Base-by-base conservation (phyloP, 2,797 vertebrate genomes). In the Cichlasoma orientale region DNA sequence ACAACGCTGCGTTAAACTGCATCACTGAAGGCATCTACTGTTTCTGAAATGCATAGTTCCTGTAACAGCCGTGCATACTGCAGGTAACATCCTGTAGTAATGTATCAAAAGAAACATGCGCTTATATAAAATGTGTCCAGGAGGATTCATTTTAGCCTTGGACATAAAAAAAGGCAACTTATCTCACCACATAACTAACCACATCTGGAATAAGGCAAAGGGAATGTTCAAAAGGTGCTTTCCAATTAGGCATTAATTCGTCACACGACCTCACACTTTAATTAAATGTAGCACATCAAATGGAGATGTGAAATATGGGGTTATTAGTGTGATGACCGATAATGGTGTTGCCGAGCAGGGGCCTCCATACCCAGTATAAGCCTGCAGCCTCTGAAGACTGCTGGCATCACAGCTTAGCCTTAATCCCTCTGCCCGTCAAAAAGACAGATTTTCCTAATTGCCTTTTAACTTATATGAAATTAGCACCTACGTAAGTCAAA, bases 251-350 rank as follows among this genome's bases (percentile, higher is more conserved):
- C 84, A 77, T 91, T 92, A 90, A 95, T 96, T 95, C 72, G 90
- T 95, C 93, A 95, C 90, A 91, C 93, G 87, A 92, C 89, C 86
- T 90, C 77, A 66, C 88, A 92, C 92, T 94, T 94, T 95, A 96
- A 96, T 96, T 95, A 96, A 95, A 95, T 92, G 91, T 87, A 93
- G 89, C 94, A 92, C 91, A 92, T 95, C 88, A 90, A 92, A 89
- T 91, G 89, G 89, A 90, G 92, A 94, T 92, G 91, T 93, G 90
- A 95, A 94, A 93, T 91, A 92, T 85, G 90, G 77, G 92, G 92
- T 94, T 94, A 95, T 95, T 95, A 95, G 89, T 73, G 82, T 83
- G 95, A 96, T 96, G 95, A 96, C 96, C 92, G 95, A 96, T 96
- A 95, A 95, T 93, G 90, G 61, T 77, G 89, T 89, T 83, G 84